A percentile compares a stretch with the other conserved stretches of the same genome.
These are phyloP conservation scores for Takifugu rubripes DNA, from an alignment of 2,797 vertebrate genomes.

Conservation along the genomic window DNA sequence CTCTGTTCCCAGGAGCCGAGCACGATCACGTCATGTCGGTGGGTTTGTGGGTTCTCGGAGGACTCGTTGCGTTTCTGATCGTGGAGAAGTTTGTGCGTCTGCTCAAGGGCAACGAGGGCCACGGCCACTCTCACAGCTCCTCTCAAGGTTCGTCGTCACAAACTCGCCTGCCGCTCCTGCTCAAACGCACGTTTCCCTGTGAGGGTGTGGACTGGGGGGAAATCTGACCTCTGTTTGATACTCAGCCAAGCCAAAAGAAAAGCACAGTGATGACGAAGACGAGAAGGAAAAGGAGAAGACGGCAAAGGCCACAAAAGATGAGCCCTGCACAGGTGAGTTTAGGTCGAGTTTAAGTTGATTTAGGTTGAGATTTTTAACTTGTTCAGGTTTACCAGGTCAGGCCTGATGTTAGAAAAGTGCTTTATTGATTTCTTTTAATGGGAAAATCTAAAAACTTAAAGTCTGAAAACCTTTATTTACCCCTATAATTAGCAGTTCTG, in stretches of 20 bases:
- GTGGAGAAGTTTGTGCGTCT: constrained; percentile 92
- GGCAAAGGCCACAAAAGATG: constrained; percentile 44
- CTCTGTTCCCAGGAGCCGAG: constrained; percentile 62
- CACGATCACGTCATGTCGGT: constrained; percentile 88
- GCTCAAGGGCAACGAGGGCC: constrained; percentile 82
- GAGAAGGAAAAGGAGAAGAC: constrained; percentile 48
- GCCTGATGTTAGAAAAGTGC: background rate
- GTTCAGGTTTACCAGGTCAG: background rate
- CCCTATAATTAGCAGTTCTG: too few relatives aligned
- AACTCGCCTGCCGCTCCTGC: background rate
- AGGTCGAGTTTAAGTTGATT: background rate
- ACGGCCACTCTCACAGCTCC: constrained; percentile 72
- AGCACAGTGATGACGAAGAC: constrained; percentile 74
- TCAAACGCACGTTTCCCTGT: too few relatives aligned
- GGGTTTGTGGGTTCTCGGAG: constrained; percentile 88
- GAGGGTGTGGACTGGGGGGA: too few relatives aligned
- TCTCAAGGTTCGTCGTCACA: constrained; percentile 38
- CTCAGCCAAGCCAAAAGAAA: constrained; percentile 63
- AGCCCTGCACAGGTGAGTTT: constrained; percentile 55
- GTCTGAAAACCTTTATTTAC: too few relatives aligned
- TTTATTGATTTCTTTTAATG: too few relatives aligned
- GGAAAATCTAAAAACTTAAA: too few relatives aligned
- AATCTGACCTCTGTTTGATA: background rate
- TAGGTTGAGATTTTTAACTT: background rate
- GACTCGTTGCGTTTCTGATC: constrained; percentile 88